Conservation (phyloP, 2,797 vertebrate species). For the Scyliorhinus canicula region DNA sequence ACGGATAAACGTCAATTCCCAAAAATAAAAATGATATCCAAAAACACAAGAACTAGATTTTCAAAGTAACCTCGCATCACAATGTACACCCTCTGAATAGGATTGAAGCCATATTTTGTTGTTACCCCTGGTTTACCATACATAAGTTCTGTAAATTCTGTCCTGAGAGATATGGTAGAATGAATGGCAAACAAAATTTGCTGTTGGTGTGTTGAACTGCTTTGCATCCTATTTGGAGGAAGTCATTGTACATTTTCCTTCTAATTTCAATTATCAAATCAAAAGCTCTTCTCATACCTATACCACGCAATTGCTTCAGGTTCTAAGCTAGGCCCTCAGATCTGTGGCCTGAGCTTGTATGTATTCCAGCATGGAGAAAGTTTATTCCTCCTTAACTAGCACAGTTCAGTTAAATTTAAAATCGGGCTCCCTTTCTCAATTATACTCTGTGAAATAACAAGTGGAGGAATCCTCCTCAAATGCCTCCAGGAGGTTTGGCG, state of each 20-base stretch:
- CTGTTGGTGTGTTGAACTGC: neutral
- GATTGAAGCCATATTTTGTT: neutral
- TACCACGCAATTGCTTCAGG: neutral
- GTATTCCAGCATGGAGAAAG: neutral
- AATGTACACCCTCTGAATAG: neutral
- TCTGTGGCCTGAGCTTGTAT: neutral
- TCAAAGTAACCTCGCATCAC: too few relatives aligned
- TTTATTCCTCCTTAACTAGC: neutral
- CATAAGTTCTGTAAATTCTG: neutral
- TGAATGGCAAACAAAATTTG: neutral
- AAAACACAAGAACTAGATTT: too few relatives aligned
- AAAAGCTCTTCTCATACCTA: neutral
- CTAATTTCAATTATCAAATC: neutral
- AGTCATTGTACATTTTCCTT: neutral
- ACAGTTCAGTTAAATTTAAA: neutral
- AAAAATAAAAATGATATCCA: too few relatives aligned
- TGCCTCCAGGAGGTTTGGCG: neutral
- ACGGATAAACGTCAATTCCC: too few relatives aligned
- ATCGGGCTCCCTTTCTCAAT: too few relatives aligned
- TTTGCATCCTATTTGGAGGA: neutral
- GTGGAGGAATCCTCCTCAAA: neutral
- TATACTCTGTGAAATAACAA: neutral
- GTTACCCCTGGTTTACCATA: neutral
- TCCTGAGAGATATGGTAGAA: neutral
- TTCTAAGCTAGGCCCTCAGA: neutral